These are phyloP conservation scores for Amphimedon queenslandica DNA, from an alignment of 37 sponge, comb jelly and placozoan species.

Conservation along the genomic window DNA sequence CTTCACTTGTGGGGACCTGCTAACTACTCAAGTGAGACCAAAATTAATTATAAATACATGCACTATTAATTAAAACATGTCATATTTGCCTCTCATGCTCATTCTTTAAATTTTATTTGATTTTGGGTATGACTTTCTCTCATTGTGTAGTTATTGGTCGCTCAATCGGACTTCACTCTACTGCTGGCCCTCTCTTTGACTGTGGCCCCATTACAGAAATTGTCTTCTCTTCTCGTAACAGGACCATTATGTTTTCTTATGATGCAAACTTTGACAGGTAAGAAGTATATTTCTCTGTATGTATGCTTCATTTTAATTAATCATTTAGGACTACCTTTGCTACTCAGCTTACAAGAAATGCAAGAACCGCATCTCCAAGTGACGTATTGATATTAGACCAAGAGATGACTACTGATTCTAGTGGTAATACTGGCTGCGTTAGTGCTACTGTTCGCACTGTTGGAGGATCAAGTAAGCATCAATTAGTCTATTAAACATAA, in stretches of 20 bases:
- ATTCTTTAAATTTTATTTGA: neutral
- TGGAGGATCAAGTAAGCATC: neutral
- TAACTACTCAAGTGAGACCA: neutral
- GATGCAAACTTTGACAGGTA: neutral
- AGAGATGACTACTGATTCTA: neutral
- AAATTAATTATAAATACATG: neutral
- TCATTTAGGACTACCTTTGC: neutral
- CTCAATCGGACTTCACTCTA: slow-evolving; percentile 40
- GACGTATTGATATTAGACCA: neutral
- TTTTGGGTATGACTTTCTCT: neutral
- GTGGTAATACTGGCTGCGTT: neutral
- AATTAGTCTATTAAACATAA: no score
- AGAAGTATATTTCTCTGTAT: no score
- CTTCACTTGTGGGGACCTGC: slow-evolving; percentile 4
- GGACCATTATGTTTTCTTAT: neutral
- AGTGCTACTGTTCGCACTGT: neutral
- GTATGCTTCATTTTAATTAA: neutral
- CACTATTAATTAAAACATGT: neutral
- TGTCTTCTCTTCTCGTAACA: neutral
- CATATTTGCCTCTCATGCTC: neutral
- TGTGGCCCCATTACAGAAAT: slow-evolving; percentile 26
- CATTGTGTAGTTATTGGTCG: slow-evolving; percentile 40
- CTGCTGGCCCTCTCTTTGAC: slow-evolving; percentile 11
- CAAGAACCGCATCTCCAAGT: neutral
- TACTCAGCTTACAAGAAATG: neutral